A percentile compares a stretch with the other conserved stretches of the same genome.
Conservation (phyloP, 2,797 vertebrate genomes). For the Myripristis jacobus region DNA sequence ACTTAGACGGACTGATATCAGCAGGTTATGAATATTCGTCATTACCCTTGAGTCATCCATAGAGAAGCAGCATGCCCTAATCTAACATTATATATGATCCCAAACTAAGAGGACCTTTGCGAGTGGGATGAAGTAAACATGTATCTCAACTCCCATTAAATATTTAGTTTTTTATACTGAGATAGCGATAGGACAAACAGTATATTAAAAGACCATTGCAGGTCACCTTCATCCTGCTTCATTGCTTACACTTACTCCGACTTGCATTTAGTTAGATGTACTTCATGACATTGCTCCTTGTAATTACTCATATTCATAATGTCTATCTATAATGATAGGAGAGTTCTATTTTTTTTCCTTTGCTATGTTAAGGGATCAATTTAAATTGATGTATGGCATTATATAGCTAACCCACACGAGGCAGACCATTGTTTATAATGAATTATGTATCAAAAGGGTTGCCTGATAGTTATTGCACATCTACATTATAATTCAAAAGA, state of each 20-base stretch:
- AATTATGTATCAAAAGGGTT: constrained; percentile 11
- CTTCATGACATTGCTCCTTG: constrained; percentile 16
- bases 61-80: constrained; percentile 64
- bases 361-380: constrained; percentile 27
- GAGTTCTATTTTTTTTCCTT: constrained; percentile 10
- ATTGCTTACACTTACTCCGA: constrained; percentile 7
- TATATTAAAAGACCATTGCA: constrained; percentile 39
- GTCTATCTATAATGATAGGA: constrained; percentile 11
- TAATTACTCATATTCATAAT: constrained; percentile 20
- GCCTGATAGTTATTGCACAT: constrained; percentile 29
- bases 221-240: constrained; percentile 31
- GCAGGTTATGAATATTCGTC: constrained; percentile 62
- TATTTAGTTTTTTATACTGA: constrained; percentile 36
- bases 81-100: constrained; percentile 32
- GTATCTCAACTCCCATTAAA: neutral
- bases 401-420: constrained; percentile 15
- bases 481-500: constrained; percentile 29
- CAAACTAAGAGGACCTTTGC: constrained; percentile 21
- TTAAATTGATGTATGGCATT: constrained; percentile 24
- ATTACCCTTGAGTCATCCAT: constrained; percentile 70
- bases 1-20: constrained; percentile 40
- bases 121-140: constrained; percentile 32
- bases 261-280: constrained; percentile 22
- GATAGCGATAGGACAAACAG: constrained; percentile 33
- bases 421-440: constrained; percentile 14